Evolutionary conservation across 2,888 invertebrate genomes (phyloP).

Genomic region (Leptopterna dolabrata): DNA sequence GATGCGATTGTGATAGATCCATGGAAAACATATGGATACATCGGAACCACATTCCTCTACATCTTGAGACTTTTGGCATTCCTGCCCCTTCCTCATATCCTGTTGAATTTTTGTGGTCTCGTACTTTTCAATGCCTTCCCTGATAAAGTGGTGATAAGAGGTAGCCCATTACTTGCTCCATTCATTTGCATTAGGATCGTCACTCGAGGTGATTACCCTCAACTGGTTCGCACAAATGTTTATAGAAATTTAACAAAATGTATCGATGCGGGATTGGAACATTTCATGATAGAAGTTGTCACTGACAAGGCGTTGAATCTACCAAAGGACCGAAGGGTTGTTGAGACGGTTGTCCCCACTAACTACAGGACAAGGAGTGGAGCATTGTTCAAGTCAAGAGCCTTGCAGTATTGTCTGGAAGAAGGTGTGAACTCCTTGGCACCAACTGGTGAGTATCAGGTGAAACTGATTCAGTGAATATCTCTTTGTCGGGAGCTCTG

Average conservation of each 20-base stretch:
- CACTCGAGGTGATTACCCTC: slow-evolving; percentile 93
- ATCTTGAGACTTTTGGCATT: slow-evolving; percentile 82
- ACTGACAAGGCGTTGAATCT: slow-evolving; percentile 88
- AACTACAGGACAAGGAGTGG: slow-evolving; percentile 90
- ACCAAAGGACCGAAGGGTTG: slow-evolving; percentile 81
- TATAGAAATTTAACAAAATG: slow-evolving; percentile 88
- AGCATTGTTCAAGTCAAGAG: slow-evolving; percentile 93
- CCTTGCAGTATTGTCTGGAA: slow-evolving; percentile 94
- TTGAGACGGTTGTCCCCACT: slow-evolving; percentile 89
- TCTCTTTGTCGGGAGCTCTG: too few species aligned
- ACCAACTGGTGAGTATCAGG: slow-evolving; percentile 19
- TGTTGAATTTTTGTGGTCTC: slow-evolving; percentile 89
- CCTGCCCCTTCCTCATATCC: slow-evolving; percentile 87
- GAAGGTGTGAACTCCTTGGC: slow-evolving; percentile 83
- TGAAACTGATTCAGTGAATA: too few species aligned
- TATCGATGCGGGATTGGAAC: slow-evolving; percentile 89
- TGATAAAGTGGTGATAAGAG: slow-evolving; percentile 87
- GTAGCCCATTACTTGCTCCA: slow-evolving; percentile 90
- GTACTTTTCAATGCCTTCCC: slow-evolving; percentile 94
- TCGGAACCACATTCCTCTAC: slow-evolving; percentile 81
- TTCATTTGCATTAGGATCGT: slow-evolving; percentile 95
- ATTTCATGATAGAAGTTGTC: slow-evolving; percentile 95
- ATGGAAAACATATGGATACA: slow-evolving; percentile 82
- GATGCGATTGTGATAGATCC: slow-evolving; percentile 75
- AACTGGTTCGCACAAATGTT: slow-evolving; percentile 89